Percentiles rank a stretch among this genome's conserved stretches.
phyloP scores from a whole-genome alignment of 2,888 invertebrate genomes.

The Latheticus oryzae region DNA sequence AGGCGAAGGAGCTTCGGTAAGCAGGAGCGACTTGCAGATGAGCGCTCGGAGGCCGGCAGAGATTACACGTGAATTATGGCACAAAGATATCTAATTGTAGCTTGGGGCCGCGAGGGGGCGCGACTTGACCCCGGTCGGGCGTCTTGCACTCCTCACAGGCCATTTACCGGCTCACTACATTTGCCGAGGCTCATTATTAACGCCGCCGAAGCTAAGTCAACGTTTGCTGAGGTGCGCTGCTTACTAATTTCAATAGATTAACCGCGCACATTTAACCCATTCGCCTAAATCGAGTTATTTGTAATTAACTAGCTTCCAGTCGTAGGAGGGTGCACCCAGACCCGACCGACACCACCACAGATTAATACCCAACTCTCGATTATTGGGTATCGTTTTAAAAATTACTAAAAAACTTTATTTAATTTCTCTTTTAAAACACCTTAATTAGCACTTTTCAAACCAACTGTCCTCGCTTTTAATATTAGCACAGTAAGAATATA shows the following conservation, averaged over 20 bases:
- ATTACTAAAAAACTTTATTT: conserved; percentile 5
- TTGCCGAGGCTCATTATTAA: conserved; percentile 64
- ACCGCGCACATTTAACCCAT: conserved; percentile 66
- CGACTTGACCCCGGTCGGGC: conserved; percentile 60
- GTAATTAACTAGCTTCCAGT: conserved; percentile 65
- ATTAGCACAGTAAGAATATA: conserved; percentile 33
- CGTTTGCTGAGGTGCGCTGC: conserved; percentile 65
- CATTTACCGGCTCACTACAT: conserved; percentile 66
- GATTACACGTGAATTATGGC: conserved; percentile 73
- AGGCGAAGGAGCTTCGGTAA: conserved; percentile 40
- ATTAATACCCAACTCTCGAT: conserved; percentile 55
- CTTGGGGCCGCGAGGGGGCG: conserved; percentile 57
- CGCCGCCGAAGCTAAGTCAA: conserved; percentile 63
- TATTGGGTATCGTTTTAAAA: conserved; percentile 43
- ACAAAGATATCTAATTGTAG: conserved; percentile 70
- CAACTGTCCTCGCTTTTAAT: too few species aligned
- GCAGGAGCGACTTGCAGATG: conserved; percentile 59
- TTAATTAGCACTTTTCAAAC: too few species aligned
- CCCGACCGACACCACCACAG: conserved; percentile 48
- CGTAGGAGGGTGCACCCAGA: conserved; percentile 44
- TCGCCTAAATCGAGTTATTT: conserved; percentile 67
- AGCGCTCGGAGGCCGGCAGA: conserved; percentile 66
- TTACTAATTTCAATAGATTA: conserved; percentile 68
- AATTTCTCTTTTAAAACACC: too few species aligned
- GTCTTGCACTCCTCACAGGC: conserved; percentile 60